Conservation (phyloP, 2,888 invertebrate genomes). For the Macaria notata region DNA sequence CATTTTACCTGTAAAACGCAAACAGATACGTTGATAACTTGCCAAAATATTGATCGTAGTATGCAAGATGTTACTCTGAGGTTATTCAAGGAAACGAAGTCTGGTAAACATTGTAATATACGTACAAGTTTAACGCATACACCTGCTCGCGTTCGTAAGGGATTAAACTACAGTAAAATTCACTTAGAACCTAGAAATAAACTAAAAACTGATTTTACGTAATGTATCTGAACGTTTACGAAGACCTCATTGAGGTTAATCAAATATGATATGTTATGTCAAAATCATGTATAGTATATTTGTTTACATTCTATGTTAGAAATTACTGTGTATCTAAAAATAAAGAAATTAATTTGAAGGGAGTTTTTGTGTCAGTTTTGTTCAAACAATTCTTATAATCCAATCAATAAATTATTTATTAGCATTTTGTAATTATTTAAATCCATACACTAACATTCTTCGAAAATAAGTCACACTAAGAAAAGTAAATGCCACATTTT, state of each 20-base stretch:
- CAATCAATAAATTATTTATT: too few relatives aligned
- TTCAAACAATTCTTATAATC: too few relatives aligned
- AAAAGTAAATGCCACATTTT: too few relatives aligned
- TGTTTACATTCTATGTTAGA: too few relatives aligned
- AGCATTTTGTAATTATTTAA: too few relatives aligned
- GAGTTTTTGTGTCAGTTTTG: too few relatives aligned
- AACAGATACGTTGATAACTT: not conserved
- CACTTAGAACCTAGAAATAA: constrained; percentile 37
- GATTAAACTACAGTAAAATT: constrained; percentile 5
- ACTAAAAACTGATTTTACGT: constrained; percentile 52
- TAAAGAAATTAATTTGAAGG: too few relatives aligned
- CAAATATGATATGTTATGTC: not conserved
- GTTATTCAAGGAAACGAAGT: not conserved
- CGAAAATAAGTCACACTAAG: too few relatives aligned
- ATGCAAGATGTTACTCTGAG: not conserved
- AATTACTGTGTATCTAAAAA: too few relatives aligned
- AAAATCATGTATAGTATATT: not conserved
- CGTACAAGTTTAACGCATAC: constrained; percentile 24
- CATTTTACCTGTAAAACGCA: constrained; percentile 48
- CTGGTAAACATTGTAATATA: constrained; percentile 10
- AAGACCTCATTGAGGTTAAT: not conserved
- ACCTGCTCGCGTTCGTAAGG: constrained; percentile 1
- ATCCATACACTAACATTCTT: too few relatives aligned
- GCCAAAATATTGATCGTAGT: constrained; percentile 18
- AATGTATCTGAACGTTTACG: constrained; percentile 33